Base-by-base conservation (phyloP, 2,888 invertebrate genomes). In the Nemotelus pantherinus region DNA sequence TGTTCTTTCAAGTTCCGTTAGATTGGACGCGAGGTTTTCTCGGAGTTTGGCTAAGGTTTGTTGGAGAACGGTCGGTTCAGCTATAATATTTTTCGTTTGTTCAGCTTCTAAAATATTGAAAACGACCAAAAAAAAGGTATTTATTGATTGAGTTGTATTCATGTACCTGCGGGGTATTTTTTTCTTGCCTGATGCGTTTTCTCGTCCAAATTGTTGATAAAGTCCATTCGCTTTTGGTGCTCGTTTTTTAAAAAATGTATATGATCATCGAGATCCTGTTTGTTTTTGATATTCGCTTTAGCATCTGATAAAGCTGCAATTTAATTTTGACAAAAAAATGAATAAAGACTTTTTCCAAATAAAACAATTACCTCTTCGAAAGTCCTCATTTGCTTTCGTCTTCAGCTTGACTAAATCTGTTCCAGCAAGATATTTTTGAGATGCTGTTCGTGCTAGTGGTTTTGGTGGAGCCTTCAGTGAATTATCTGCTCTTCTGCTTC, bases 391-490 rank as follows among this genome's bases (percentile, higher is more conserved):
- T 39, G 68, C 68, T 68, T 44, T 44, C 41, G 50, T 39, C 10
- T 44, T 68, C 2, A 48, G 68, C 39, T 50, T 25, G 6, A 68
- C 5, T 44, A 44, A 39, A 39, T 53, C 39, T 39, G 53, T 39
- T 68, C 50, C 68, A 2, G 41, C 39, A 41, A 68, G n/a, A 68
- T 68, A 68, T 53, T 68, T 68, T 68, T 68, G 41, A 5, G 68
- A 68, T 2, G 68, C 68, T 39, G 10, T 68, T 39, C 68, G 10
- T 2, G 6, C 68, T 4, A 41, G 25, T 50, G 53, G 48, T 50
- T 25, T 53, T 7, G 41, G 63, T 10, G 63, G 63, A 3, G 41
- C 2, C 2, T 43, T 39, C 43, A 43, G 4, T 43, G 44, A 1
- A 5, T 5, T 1, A 7, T 7, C 43, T 43, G 6, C 50, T 9